Conservation (phyloP, 2,113 vertebrate genomes). For the Megaptera novaeangliae region DNA sequence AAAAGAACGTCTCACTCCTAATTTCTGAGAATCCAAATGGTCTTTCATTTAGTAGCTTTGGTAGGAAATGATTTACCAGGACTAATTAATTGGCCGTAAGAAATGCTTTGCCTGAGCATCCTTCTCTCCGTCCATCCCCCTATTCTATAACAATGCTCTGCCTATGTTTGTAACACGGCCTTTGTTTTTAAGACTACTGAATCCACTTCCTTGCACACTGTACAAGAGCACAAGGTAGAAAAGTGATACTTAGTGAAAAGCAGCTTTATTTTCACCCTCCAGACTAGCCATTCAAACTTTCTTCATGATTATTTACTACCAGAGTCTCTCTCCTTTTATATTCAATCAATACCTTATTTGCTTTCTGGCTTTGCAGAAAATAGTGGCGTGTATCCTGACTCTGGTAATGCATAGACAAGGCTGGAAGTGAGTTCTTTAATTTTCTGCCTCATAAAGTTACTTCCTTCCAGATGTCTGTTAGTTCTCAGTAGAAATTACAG, state of each 20-base stretch:
- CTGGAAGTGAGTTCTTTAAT: constrained; percentile 20
- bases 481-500: neutral
- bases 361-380: constrained; percentile 30
- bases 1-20: neutral
- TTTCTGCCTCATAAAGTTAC: constrained; percentile 59
- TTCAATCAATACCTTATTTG: constrained; percentile 9
- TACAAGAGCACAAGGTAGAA: neutral
- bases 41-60: neutral
- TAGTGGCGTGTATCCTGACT: neutral
- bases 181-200: neutral
- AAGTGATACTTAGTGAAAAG: neutral
- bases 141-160: neutral
- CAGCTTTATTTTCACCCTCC: neutral
- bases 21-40: neutral
- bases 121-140: neutral
- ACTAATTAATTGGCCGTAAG: neutral
- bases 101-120: neutral
- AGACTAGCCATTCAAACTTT: neutral
- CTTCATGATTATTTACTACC: constrained; percentile 3
- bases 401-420: neutral
- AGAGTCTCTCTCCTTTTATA: constrained; percentile 7
- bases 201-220: neutral
- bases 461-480: neutral
- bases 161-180: neutral
- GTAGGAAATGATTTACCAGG: neutral